Conservation (phyloP, 2,113 vertebrate species). For the Perccottus glenii region DNA sequence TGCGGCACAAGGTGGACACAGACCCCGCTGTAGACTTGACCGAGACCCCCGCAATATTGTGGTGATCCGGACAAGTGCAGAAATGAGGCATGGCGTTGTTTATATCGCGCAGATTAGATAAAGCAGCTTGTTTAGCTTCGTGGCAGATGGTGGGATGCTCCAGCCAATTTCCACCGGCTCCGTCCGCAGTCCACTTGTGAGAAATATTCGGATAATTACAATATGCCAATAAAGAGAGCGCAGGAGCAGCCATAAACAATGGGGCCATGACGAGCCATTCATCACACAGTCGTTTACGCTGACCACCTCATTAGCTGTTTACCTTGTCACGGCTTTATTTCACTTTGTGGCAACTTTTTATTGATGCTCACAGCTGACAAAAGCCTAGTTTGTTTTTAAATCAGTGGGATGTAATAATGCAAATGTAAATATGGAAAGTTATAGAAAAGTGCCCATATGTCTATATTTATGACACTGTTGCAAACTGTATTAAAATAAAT, state of each 20-base stretch:
- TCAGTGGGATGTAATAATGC: not conserved
- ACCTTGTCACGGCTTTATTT: slow-evolving; percentile 88
- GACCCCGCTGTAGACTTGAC: slow-evolving; percentile 31
- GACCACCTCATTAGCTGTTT: slow-evolving; percentile 88
- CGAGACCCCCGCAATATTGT: slow-evolving; percentile 50
- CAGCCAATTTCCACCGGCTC: slow-evolving; percentile 85
- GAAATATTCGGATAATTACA: slow-evolving; percentile 84
- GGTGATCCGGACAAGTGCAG: slow-evolving; percentile 80
- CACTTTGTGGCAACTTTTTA: slow-evolving; percentile 85
- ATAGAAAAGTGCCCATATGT: not conserved
- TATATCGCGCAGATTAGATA: slow-evolving; percentile 90
- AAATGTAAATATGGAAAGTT: not conserved
- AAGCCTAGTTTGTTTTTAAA: not conserved
- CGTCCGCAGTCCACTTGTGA: slow-evolving; percentile 78
- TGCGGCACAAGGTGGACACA: slow-evolving; percentile 38
- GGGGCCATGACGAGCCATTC: slow-evolving; percentile 83
- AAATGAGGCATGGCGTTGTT: slow-evolving; percentile 87
- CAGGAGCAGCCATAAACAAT: slow-evolving; percentile 75
- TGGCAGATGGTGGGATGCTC: slow-evolving; percentile 86
- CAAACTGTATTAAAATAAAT: no score
- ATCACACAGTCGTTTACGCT: slow-evolving; percentile 83
- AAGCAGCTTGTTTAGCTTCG: slow-evolving; percentile 88
- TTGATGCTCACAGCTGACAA: slow-evolving; percentile 1
- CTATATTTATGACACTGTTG: not conserved
- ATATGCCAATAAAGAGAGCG: slow-evolving; percentile 76